Conservation (phyloP, 2,113 vertebrate species). For the Solenodon paradoxus region DNA sequence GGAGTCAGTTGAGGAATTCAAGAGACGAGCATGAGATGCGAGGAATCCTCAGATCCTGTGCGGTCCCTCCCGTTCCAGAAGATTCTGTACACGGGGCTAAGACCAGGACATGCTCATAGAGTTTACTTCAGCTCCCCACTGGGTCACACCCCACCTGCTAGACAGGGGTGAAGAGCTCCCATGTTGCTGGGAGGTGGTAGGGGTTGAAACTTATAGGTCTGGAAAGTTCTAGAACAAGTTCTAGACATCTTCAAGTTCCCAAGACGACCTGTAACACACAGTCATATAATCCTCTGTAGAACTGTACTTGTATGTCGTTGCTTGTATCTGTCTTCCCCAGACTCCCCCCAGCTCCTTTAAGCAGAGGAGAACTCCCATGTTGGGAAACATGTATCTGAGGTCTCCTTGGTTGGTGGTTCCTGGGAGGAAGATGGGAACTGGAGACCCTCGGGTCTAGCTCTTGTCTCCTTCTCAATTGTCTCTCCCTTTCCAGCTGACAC, state of each 20-base stretch:
- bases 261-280: too few relatives aligned
- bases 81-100: neutral
- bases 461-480: accelerated
- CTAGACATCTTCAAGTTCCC: too few relatives aligned
- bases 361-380: too few relatives aligned
- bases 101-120: too few relatives aligned
- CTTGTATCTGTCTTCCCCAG: neutral
- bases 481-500: neutral
- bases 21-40: neutral
- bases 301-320: too few relatives aligned
- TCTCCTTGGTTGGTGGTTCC: neutral
- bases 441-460: accelerated
- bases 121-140: neutral
- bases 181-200: neutral
- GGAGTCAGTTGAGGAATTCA: neutral
- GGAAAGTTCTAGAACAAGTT: neutral
- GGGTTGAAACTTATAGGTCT: neutral
- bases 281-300: too few relatives aligned
- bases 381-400: neutral
- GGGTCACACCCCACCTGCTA: neutral
- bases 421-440: neutral
- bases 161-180: too few relatives aligned
- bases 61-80: neutral
- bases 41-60: accelerated
- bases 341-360: neutral